Evolutionary conservation across 2,113 vertebrate genomes (phyloP), one percentile per base, ranked within the genome.

Genomic region (Sinocyclocheilus rhinocerous): DNA sequence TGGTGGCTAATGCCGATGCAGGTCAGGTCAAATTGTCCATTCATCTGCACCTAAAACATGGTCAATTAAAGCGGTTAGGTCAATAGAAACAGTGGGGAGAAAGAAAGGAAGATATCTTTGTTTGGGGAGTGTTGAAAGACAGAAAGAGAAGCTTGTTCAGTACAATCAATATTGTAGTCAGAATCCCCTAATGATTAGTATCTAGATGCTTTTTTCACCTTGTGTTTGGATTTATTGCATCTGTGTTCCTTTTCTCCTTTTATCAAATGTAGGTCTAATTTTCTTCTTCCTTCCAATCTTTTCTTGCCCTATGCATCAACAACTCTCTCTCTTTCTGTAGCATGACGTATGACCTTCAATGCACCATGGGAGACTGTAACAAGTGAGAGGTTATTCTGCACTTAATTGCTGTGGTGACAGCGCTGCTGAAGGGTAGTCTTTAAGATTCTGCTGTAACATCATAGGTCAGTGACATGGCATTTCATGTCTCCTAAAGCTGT

Each of bases 341-440:
- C 69, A 73, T 76, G 69, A 81, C 22, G 63, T 87, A 10, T 89
- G 82, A 87, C 84, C 84, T 86, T 87, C 50, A 84, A 69, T 80
- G 39, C 76, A 75, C 82, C 82, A 55, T 83, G 81, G 67, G 79
- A 87, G 85, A 83, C 29, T 45, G 75, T 26, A 29, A 20, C 70
- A 72, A 84, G 77, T 78, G 81, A 81, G 76, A 75, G 50, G 57
- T 90, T 84, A 75, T 83, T 88, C 45, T 81, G 73, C 81, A 67
- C 69, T 79, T 87, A 67, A 83, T 57, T 82, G 57, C 81, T 75
- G 67, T 39, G 59, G 33, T 86, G 76, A 85, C 48, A 57, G 75
- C 29, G 18, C 26, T 59, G 24, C 29, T 77, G 75, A 88, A 72
- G 24, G 72, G 45, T 77, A 70, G 65, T 84, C 70, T 81, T 85